Base-by-base conservation (phyloP, 2,797 vertebrate genomes). In the Hippoglossus hippoglossus region DNA sequence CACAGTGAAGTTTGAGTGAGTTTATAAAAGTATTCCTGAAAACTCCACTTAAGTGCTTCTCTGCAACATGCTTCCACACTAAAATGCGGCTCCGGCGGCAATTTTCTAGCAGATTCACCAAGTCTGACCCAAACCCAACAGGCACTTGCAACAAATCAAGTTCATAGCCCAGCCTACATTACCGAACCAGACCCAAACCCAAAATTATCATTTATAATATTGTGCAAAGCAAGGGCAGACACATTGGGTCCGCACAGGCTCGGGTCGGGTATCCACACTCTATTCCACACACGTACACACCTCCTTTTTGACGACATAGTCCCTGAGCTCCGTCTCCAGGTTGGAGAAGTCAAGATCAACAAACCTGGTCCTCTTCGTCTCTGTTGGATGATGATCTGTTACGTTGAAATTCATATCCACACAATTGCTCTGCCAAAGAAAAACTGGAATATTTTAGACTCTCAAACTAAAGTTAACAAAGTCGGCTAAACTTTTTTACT, bases 271-370 rank as follows among this genome's bases (percentile, higher is more conserved):
- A 19, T 46, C 15, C 44, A 19, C 44, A 16, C 16, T 46, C 44
- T 46, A 19, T 6, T 46, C 44, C 16, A 41, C 21, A 63, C n/a
- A 62, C 12, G 25, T 10, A 68, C 82, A 55, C 62, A 93, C 92
- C 84, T 91, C 83, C 41, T 84, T 82, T 71, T 85, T 79, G 49
- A 79, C 63, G 50, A 73, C 25, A 19, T 79, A 73, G 31, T 84
- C 82, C 67, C 54, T 89, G 52, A 93, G 80, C 56, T 89, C 89
- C 0, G n/a, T 58, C 66, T 92, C 90, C 50, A 93, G 49, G 16
- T 73, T 53, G n/a, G 62, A 82, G 25, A 89, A 71, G 60, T 86
- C 80, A n/a, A 39, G 16, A 25, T 85, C 68, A 22, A 52, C 52
- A 68, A 19, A 56, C 50, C 10, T 24, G 41, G 26, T 10, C 54